These are phyloP conservation scores for Malachius bipustulatus DNA, from an alignment of 2,888 invertebrate species.

Conservation along the genomic window DNA sequence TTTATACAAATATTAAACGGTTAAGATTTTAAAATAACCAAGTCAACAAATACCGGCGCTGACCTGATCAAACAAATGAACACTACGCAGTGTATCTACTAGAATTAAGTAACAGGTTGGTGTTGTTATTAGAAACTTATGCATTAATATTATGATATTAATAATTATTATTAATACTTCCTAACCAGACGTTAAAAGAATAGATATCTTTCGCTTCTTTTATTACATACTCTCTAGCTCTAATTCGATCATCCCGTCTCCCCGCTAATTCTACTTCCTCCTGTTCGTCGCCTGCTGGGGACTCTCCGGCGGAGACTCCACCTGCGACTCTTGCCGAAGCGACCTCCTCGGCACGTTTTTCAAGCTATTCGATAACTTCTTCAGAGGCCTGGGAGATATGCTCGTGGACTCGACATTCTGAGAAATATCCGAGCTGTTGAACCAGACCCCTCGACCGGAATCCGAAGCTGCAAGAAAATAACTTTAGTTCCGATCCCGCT, in stretches of 20 bases:
- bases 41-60: too few species aligned
- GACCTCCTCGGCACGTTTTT: constrained; percentile 33
- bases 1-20: too few species aligned
- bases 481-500: too few species aligned
- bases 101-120: too few species aligned
- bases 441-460: constrained; percentile 31
- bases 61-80: too few species aligned
- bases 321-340: constrained; percentile 28
- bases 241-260: too few species aligned
- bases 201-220: neutral
- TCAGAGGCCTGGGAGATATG: constrained; percentile 57
- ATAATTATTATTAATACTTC: too few species aligned
- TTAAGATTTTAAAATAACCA: too few species aligned
- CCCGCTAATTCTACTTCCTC: too few species aligned
- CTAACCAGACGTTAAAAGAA: neutral
- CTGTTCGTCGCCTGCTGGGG: constrained; percentile 30
- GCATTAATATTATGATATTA: too few species aligned
- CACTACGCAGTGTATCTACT: too few species aligned
- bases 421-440: constrained; percentile 31
- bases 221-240: constrained; percentile 7
- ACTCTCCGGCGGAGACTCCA: constrained; percentile 36
- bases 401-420: constrained; percentile 34
- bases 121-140: too few species aligned
- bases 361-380: constrained; percentile 44
- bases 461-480: constrained; percentile 26